Evolutionary conservation across 2,113 vertebrate species (phyloP).

Genomic region (Vidua chalybeata): DNA sequence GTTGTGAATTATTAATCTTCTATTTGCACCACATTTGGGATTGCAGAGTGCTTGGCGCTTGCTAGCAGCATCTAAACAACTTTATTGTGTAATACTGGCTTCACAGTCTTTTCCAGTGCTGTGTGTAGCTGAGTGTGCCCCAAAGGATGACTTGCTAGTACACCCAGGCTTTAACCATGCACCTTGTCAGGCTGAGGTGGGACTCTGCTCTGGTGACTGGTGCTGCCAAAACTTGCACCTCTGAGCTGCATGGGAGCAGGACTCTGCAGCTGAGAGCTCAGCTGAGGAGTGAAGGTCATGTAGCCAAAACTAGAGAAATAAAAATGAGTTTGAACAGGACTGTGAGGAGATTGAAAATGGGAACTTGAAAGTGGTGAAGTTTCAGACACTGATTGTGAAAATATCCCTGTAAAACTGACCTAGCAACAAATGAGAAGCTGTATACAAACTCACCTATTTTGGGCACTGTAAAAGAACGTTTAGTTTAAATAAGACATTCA

Average conservation of each 20-base stretch:
- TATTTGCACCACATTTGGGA: not conserved
- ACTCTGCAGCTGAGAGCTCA: not conserved
- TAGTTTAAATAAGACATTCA: not conserved
- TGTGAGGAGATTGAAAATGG: not conserved
- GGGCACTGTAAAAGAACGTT: not conserved
- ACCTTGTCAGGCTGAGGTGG: not conserved
- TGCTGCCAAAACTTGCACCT: conserved; percentile 26
- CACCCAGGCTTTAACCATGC: not conserved
- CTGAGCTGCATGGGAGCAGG: not conserved
- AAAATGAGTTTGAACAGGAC: conserved; percentile 20
- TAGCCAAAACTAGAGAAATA: conserved; percentile 43
- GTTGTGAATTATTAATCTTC: not conserved
- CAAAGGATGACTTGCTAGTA: not conserved
- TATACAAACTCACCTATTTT: not conserved
- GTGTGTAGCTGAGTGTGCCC: not conserved
- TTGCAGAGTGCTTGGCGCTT: not conserved
- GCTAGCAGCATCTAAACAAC: not conserved
- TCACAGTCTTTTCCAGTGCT: not conserved
- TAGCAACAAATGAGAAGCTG: not conserved
- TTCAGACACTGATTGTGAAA: not conserved
- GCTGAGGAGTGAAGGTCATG: conserved; percentile 2
- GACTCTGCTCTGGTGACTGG: not conserved
- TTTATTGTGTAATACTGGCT: not conserved
- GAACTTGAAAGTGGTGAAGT: not conserved
- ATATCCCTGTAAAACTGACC: not conserved